phyloP scores from a whole-genome alignment of 1,140 invertebrate species.

The Semibalanus balanoides region DNA sequence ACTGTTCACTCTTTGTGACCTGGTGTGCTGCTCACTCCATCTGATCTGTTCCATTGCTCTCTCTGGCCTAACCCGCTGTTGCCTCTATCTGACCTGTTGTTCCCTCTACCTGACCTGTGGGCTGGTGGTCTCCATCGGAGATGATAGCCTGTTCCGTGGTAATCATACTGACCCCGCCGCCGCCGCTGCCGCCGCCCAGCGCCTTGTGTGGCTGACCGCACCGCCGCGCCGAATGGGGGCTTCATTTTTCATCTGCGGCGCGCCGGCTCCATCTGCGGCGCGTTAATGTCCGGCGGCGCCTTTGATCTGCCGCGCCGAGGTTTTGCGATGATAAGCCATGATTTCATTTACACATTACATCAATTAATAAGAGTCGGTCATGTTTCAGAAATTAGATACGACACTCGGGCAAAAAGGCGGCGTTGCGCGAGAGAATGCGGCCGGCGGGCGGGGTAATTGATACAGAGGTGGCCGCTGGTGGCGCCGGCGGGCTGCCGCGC shows the following conservation, averaged over 20 bases:
- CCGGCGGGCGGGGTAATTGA: not conserved
- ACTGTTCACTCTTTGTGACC: no score
- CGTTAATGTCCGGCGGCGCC: not conserved
- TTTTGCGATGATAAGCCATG: slow-evolving; percentile 2
- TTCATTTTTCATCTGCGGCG: not conserved
- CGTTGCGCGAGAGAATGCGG: not conserved
- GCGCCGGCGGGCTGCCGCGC: no score
- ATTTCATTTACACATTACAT: slow-evolving; percentile 1
- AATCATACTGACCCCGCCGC: not conserved
- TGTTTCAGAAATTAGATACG: slow-evolving; percentile 2
- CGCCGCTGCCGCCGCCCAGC: no score
- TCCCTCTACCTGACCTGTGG: no score
- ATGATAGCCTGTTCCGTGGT: not conserved
- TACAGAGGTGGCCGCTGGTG: not conserved
- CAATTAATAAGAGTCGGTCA: slow-evolving; percentile 2
- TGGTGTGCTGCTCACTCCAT: no score
- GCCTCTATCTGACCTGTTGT: no score
- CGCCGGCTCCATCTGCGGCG: not conserved
- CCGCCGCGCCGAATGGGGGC: not conserved
- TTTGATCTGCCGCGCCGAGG: not conserved
- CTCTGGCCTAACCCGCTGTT: no score
- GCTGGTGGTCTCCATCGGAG: not conserved
- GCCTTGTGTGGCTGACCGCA: not conserved
- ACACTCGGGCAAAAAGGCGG: not conserved
- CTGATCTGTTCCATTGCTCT: no score